Evolutionary conservation across 2,888 invertebrate species (phyloP), one percentile per base, ranked within the genome.

Genomic region (Halocaridina rubra): DNA sequence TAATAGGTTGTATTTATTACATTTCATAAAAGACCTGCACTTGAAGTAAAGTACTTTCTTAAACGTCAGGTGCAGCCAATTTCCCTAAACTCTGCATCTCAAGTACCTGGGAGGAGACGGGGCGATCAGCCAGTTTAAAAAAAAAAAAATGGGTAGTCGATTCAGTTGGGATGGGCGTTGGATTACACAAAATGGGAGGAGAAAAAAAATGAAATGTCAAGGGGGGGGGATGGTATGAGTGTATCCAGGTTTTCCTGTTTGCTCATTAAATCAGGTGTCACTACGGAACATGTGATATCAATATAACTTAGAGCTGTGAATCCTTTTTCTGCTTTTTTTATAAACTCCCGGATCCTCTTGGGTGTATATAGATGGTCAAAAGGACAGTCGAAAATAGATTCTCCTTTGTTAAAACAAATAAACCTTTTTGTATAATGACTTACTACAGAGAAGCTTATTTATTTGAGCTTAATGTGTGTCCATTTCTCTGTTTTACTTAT

Each of bases 401-500:
- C 82, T 82, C 77, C 77, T 82, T 82, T 82, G 82, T 82, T 82
- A 82, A 59, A 61, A 57, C 71, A 53, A 53, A 10, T 16, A 57
- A 78, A 72, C 71, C 71, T 61, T 82, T 82, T 82, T 82, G 77
- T 82, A 82, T 82, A 82, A 78, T 82, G 82, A 82, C 72, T 76
- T 61, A 64, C 72, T 78, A 82, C 82, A 82, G 67, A 53, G 71
- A 82, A 82, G 78, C 82, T 82, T 82, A 71, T 71, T 77, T 72
- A 39, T 82, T 78, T 82, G 78, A 82, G 82, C 77, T 82, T 82
- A 82, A 59, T 59, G 79, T 82, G 76, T 84, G 84, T 84, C 84
- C 84, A 84, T 80, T 84, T 84, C 79, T 84, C 79, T 84, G 84
- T 84, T 84, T n/a, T 74, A 79, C 84, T 84, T 84, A 84, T 84